Percentiles rank a stretch among this genome's conserved stretches.
phyloP scores from a whole-genome alignment of 2,113 vertebrate species.

The Microcebus tavaratra region DNA sequence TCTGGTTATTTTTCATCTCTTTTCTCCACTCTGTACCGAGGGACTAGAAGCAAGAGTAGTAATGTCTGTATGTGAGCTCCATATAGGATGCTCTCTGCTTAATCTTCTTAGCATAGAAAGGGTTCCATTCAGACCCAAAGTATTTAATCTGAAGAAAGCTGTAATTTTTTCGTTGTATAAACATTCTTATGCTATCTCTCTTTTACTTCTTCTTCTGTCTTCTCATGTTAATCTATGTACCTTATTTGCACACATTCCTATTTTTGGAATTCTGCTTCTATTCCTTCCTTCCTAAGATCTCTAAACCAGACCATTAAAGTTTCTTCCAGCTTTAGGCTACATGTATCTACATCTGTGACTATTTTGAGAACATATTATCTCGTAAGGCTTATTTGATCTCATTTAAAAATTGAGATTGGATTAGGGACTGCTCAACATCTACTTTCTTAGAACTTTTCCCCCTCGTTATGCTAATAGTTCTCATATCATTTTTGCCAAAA shows the following conservation, averaged over 20 bases:
- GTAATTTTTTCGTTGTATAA: not conserved
- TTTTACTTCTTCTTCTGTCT: not conserved
- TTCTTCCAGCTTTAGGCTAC: not conserved
- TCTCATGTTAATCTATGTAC: not conserved
- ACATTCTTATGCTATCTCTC: not conserved
- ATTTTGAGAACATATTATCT: not conserved
- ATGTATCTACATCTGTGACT: not conserved
- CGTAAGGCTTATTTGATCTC: not conserved
- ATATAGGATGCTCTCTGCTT: not conserved
- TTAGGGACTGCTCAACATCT: not conserved
- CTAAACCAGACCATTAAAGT: not conserved
- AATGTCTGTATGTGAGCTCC: not conserved
- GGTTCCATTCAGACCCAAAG: not conserved
- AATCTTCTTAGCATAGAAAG: not conserved
- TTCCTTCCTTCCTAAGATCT: not conserved
- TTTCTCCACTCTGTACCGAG: not conserved
- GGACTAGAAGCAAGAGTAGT: not conserved
- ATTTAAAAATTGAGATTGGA: not conserved
- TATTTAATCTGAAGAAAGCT: not conserved
- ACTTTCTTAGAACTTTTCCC: not conserved
- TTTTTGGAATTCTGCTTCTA: not conserved
- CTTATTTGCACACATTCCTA: not conserved
- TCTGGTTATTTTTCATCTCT: not conserved
- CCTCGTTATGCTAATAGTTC: not conserved
- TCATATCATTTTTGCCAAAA: not conserved